Evolutionary conservation across 2,797 vertebrate species (phyloP), one percentile per base, ranked within the genome.

Genomic region (Peromyscus attwateri): DNA sequence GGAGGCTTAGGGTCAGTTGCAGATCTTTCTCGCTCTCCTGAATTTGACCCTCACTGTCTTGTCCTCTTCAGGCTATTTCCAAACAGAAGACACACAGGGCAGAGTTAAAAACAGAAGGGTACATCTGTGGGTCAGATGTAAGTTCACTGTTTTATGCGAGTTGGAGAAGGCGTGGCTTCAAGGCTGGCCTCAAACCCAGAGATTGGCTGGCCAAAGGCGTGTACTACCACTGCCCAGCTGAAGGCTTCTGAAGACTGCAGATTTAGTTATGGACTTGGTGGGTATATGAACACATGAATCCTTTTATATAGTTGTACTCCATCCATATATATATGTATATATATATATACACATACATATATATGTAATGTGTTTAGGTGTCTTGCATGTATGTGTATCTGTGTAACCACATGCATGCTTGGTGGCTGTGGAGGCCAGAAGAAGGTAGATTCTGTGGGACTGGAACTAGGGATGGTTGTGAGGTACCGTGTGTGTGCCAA

Each of bases 11-110:
- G 29, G 23, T 88, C 43, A 3, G 12, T 10, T 73, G 73, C 49
- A 68, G 27, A 14, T 43, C 34, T 95, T 76, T 95, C 14, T 9
- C 70, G 68, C 92, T 71, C 92, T 64, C n/a, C 84, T 83, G 29
- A 46, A 84, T 60, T 89, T 83, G 73, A 43, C 1, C 31, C 27
- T 94, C 62, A 62, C 46, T 37, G 1, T 75, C 80, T 60, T 84
- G 68, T 11, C 31, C 75, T 27, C 23, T 75, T 46, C 34, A 79
- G 19, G 40, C 55, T 87, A 79, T 87, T 96, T 96, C 31, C 75
- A 94, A 95, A 82, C 52, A 8, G 46, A 73, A 62, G 49, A 46
- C 43, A 75, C 37, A 68, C 17, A 94, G 87, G 49, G 75, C 27
- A 37, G 73, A 92, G 81, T 75, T 84, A 76, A 90, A 95, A 84